phyloP scores from a whole-genome alignment of 2,888 invertebrate genomes.

The Eudemis profundana region DNA sequence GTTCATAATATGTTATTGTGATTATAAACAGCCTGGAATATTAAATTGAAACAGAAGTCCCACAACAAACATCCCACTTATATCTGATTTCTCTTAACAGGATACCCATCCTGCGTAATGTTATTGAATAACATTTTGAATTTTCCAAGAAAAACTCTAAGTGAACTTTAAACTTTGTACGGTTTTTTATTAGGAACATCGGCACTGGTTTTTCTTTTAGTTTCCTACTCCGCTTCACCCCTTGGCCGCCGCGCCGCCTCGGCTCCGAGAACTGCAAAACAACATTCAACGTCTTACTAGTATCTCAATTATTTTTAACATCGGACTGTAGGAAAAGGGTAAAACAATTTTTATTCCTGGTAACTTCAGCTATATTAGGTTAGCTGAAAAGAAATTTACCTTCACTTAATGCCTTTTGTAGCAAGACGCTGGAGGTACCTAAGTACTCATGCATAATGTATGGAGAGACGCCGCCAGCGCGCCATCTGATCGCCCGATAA shows the following conservation, averaged over 20 bases:
- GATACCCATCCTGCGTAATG: slow-evolving; percentile 6
- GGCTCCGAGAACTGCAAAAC: slow-evolving; percentile 40
- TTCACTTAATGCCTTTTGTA: slow-evolving; percentile 54
- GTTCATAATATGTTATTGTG: neutral
- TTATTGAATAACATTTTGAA: slow-evolving; percentile 10
- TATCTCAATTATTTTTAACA: slow-evolving; percentile 35
- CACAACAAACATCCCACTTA: neutral
- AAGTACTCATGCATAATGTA: slow-evolving; percentile 80
- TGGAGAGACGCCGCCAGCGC: slow-evolving; percentile 58
- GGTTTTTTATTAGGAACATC: slow-evolving; percentile 33
- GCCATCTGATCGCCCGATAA: slow-evolving; percentile 75
- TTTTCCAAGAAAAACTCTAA: slow-evolving; percentile 24
- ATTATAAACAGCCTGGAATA: neutral
- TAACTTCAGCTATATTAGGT: slow-evolving; percentile 23
- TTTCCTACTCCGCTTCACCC: slow-evolving; percentile 32
- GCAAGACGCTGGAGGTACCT: slow-evolving; percentile 57
- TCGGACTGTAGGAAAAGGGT: slow-evolving; percentile 15
- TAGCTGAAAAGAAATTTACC: slow-evolving; percentile 31
- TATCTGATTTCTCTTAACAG: neutral
- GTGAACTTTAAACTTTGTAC: slow-evolving; percentile 28
- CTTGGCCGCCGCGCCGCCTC: slow-evolving; percentile 28
- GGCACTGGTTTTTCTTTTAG: slow-evolving; percentile 35
- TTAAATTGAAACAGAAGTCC: neutral
- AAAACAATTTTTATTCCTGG: slow-evolving; percentile 28
- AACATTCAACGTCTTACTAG: slow-evolving; percentile 28